Conservation (phyloP, 2,113 vertebrate species). For the Scytalopus superciliaris region DNA sequence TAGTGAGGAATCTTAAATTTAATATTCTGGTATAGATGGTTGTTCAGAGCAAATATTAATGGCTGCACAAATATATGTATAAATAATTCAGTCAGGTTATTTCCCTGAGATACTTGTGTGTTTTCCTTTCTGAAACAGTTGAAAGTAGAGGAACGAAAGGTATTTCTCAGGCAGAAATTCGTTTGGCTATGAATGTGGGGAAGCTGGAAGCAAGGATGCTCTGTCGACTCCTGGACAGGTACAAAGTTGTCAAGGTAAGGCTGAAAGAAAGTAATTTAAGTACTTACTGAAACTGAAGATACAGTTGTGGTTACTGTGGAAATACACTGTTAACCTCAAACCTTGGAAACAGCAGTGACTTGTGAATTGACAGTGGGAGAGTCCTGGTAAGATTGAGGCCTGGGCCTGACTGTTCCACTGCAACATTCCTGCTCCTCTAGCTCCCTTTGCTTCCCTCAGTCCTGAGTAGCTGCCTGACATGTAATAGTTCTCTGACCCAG, state of each 20-base stretch:
- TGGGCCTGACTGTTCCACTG: not conserved
- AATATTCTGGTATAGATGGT: not conserved
- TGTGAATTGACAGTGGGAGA: not conserved
- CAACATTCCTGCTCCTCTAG: not conserved
- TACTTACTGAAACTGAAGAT: not conserved
- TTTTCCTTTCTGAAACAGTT: slow-evolving; percentile 73
- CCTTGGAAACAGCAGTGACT: not conserved
- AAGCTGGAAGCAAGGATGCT: slow-evolving; percentile 93
- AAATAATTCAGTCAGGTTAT: not conserved
- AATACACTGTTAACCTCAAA: not conserved
- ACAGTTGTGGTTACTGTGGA: not conserved
- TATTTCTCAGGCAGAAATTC: slow-evolving; percentile 85
- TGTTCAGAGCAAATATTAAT: not conserved
- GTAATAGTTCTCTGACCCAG: not conserved
- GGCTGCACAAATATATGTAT: not conserved
- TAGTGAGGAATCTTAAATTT: not conserved
- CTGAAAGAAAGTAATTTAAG: not conserved
- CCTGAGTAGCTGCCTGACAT: not conserved
- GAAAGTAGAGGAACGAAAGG: slow-evolving; percentile 87
- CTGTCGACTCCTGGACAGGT: slow-evolving; percentile 86
- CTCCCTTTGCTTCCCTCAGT: not conserved
- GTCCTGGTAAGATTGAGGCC: not conserved
- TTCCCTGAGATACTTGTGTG: not conserved
- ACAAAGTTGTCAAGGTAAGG: slow-evolving; percentile 87
- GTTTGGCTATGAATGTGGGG: slow-evolving; percentile 85